These are phyloP conservation scores for Echinarachnius parma DNA, from an alignment of 53 echinoderm and acorn worm species.

Conservation along the genomic window DNA sequence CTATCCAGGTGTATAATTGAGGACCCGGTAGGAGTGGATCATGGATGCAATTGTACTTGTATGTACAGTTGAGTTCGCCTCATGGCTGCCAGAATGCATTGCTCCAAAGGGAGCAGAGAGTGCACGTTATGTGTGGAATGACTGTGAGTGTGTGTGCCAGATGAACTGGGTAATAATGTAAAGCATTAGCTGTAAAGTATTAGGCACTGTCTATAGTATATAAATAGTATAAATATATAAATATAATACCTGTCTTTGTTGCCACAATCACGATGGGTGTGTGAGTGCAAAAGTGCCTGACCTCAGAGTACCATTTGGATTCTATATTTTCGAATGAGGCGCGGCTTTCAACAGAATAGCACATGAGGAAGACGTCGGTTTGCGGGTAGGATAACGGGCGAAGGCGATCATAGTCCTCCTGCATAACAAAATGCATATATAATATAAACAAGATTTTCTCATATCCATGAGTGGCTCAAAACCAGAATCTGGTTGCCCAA, in stretches of 20 bases:
- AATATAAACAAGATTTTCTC: neutral
- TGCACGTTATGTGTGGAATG: too few species aligned
- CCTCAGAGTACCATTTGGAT: slow-evolving; percentile 65
- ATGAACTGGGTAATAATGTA: too few species aligned
- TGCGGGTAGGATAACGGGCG: slow-evolving; percentile 73
- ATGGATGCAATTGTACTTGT: too few species aligned
- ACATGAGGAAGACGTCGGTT: slow-evolving; percentile 68
- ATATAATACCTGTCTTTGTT: slow-evolving; percentile 64
- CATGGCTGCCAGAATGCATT: too few species aligned
- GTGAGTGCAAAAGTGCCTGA: slow-evolving; percentile 49
- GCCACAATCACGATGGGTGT: slow-evolving; percentile 69
- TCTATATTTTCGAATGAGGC: slow-evolving; percentile 55
- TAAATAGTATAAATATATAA: neutral
- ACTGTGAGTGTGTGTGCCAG: too few species aligned
- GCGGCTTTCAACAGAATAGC: slow-evolving; percentile 54
- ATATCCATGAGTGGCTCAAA: neutral
- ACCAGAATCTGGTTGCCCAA: too few species aligned
- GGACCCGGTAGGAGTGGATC: too few species aligned
- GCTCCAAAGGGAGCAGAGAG: too few species aligned
- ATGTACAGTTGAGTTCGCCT: too few species aligned
- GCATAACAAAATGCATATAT: neutral
- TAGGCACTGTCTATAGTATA: too few species aligned
- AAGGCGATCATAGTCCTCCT: slow-evolving; percentile 84
- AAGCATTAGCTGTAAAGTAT: too few species aligned
- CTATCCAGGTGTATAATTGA: too few species aligned